Evolutionary conservation across 2,888 invertebrate species (phyloP), one percentile per base, ranked within the genome.

Genomic region (Corbicula japonica): DNA sequence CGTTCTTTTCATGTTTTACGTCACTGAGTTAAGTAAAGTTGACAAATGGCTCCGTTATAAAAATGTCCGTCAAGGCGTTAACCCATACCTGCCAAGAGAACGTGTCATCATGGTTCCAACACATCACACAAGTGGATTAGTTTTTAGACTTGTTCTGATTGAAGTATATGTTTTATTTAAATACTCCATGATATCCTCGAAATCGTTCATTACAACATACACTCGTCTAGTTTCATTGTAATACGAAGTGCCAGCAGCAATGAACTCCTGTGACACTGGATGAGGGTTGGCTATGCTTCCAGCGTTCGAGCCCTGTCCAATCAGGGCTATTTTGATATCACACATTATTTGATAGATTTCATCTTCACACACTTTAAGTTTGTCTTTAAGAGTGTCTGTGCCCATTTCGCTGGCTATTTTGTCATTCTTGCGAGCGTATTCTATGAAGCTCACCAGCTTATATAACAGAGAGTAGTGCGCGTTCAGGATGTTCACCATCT

Each of bases 281-380:
- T 18, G 23, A 28, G 18, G 23, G 5, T 35, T 15, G 18, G 35
- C 23, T 8, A 21, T 5, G 12, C 15, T 35, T 2, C n/a, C 5
- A 8, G 61, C 21, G 34, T 35, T 26, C 1, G 10, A 35, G 15
- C 30, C 32, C n/a, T 35, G 50, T 54, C 66, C 54, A 8, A 52
- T 10, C 3, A 61, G 61, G 0, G 66, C 66, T 50, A 66, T 66
- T 54, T 66, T 66, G 0, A 66, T 34, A 26, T 66, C 66, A 54
- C 66, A 66, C 32, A 66, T 34, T 15, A 66, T 35, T 46, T 38
- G 50, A 26, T 54, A 66, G 23, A 66, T 23, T 23, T 66, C 30
- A 35, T 52, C 21, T 66, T 66, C 66, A 23, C 52, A 23, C 3
- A 35, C 41, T 2, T 18, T 18, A 23, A 66, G 23, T 28, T 54